These are phyloP conservation scores for Tenodera sinensis DNA, from an alignment of 2,888 invertebrate genomes.

Conservation along the genomic window DNA sequence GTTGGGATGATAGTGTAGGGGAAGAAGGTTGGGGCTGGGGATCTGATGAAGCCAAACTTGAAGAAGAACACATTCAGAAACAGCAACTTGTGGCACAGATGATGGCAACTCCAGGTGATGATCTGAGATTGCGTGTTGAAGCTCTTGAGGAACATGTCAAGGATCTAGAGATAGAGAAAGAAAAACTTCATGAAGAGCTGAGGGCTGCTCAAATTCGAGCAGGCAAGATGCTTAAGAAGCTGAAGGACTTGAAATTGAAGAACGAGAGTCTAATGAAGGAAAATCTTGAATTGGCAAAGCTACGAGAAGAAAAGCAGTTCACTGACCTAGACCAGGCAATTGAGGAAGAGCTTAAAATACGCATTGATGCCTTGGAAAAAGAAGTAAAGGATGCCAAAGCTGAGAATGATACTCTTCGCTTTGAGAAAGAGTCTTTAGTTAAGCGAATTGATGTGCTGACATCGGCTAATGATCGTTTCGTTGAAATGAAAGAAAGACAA, in stretches of 20 bases:
- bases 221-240: constrained; percentile 74
- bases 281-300: constrained; percentile 51
- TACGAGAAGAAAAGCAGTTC: constrained; percentile 52
- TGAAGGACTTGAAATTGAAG: constrained; percentile 75
- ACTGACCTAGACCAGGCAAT: constrained; percentile 72
- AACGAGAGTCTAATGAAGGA: constrained; percentile 54
- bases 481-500: constrained; percentile 77
- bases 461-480: constrained; percentile 70
- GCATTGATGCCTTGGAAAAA: constrained; percentile 63
- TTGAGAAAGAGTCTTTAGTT: constrained; percentile 64
- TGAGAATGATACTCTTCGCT: constrained; percentile 57
- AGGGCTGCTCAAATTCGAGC: constrained; percentile 65
- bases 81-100: constrained; percentile 31
- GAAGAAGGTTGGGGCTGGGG: constrained; percentile 63
- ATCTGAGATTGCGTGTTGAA: constrained; percentile 47
- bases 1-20: background rate
- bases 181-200: constrained; percentile 58
- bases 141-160: constrained; percentile 58
- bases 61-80: constrained; percentile 46
- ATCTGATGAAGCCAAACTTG: constrained; percentile 51
- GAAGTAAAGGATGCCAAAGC: constrained; percentile 56
- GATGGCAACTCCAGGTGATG: constrained; percentile 27
- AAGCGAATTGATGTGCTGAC: constrained; percentile 72
- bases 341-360: constrained; percentile 73
- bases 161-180: constrained; percentile 56